phyloP scores from a whole-genome alignment of 2,113 vertebrate genomes.

The Oreochromis tanganicae region DNA sequence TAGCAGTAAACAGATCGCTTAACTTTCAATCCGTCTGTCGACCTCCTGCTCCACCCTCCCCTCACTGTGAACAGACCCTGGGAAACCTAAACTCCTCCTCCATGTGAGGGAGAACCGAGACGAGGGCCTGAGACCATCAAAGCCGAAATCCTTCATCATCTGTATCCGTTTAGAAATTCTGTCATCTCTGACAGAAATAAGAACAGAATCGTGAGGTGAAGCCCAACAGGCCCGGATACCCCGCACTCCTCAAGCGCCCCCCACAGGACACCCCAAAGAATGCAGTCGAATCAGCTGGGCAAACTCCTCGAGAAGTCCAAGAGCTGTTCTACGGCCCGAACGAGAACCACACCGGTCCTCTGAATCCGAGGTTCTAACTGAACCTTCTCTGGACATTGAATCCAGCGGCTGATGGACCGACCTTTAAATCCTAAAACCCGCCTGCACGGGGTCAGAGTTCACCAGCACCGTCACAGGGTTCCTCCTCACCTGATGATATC shows the following conservation, averaged over 20 bases:
- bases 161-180: neutral
- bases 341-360: neutral
- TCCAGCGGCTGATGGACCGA: neutral
- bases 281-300: rapidly evolving
- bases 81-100: neutral
- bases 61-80: neutral
- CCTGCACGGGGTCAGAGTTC: neutral
- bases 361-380: neutral
- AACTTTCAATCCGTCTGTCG: neutral
- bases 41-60: neutral
- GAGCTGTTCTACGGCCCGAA: neutral
- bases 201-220: neutral
- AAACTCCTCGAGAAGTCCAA: neutral
- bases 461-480: neutral
- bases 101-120: neutral
- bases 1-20: neutral
- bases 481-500: constrained; percentile 90
- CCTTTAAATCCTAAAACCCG: neutral
- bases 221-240: neutral
- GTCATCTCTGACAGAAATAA: neutral
- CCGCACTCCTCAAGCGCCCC: neutral
- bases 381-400: neutral
- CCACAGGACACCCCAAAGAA: neutral
- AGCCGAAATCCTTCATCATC: neutral
- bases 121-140: neutral